phyloP scores from a whole-genome alignment of 1,140 invertebrate genomes.

The Apis cerana region DNA sequence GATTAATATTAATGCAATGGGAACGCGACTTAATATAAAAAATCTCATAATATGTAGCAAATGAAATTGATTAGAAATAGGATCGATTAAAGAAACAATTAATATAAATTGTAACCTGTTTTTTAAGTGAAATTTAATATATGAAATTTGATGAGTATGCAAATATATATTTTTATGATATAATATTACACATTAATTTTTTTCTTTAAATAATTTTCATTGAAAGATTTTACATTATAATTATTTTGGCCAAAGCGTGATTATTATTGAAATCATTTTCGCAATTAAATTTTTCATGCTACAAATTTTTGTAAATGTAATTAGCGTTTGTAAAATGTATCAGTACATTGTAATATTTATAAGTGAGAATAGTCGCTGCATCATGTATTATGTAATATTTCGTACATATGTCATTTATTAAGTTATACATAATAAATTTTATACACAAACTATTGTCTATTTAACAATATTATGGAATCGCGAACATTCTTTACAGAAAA shows the following conservation, averaged over 20 bases:
- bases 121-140: constrained; percentile 21
- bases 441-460: constrained; percentile 73
- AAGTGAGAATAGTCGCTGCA: constrained; percentile 8
- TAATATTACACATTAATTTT: constrained; percentile 6
- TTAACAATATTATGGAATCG: constrained; percentile 70
- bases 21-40: neutral
- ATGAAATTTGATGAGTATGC: constrained; percentile 20
- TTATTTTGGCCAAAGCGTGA: neutral
- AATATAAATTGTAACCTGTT: constrained; percentile 29
- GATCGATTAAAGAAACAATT: constrained; percentile 17
- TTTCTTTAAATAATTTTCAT: constrained; percentile 3
- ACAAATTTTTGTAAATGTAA: constrained; percentile 1
- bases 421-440: constrained; percentile 73
- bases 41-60: constrained; percentile 25
- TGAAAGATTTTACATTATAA: neutral
- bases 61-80: constrained; percentile 14
- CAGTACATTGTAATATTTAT: neutral
- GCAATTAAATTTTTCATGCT: neutral
- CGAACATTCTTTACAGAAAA: constrained; percentile 57
- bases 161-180: constrained; percentile 26
- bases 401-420: constrained; percentile 71
- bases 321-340: constrained; percentile 20
- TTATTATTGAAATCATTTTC: neutral
- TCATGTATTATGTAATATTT: constrained; percentile 46
- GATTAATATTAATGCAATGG: too few species aligned